phyloP scores from a whole-genome alignment of 2,113 vertebrate genomes.

The Crotalus tigris region DNA sequence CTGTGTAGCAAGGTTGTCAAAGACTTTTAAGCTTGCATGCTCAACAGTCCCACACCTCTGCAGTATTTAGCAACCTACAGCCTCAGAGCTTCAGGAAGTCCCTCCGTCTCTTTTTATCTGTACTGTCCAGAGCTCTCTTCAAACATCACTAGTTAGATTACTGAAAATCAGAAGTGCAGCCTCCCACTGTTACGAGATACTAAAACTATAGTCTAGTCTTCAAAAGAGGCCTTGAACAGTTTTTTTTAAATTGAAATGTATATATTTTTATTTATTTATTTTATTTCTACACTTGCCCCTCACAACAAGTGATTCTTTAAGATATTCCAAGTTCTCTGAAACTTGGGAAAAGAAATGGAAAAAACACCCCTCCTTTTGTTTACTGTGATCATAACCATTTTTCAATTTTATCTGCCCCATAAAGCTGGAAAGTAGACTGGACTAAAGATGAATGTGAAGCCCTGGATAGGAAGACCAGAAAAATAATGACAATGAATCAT shows the following conservation, averaged over 20 bases:
- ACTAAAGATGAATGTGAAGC: background rate
- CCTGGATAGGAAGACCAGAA: background rate
- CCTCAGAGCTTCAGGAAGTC: background rate
- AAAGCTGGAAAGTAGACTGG: background rate
- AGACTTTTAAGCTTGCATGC: background rate
- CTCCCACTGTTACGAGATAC: background rate
- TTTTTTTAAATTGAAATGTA: background rate
- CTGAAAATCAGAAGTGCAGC: background rate
- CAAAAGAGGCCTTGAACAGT: background rate
- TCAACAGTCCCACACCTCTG: background rate
- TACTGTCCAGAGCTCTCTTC: background rate
- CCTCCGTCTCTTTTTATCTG: background rate
- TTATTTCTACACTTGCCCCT: background rate
- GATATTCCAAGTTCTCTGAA: background rate
- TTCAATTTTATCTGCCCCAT: background rate
- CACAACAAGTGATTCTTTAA: background rate
- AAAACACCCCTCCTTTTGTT: background rate
- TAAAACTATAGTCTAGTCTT: background rate
- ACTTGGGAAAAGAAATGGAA: background rate
- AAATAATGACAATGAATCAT: background rate
- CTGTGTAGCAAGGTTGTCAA: background rate
- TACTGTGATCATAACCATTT: background rate
- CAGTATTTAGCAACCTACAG: background rate
- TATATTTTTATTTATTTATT: background rate
- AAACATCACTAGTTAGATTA: background rate